Evolutionary conservation across 2,797 vertebrate species (phyloP), one percentile per base, ranked within the genome.

Genomic region (Coregonus suidteri): DNA sequence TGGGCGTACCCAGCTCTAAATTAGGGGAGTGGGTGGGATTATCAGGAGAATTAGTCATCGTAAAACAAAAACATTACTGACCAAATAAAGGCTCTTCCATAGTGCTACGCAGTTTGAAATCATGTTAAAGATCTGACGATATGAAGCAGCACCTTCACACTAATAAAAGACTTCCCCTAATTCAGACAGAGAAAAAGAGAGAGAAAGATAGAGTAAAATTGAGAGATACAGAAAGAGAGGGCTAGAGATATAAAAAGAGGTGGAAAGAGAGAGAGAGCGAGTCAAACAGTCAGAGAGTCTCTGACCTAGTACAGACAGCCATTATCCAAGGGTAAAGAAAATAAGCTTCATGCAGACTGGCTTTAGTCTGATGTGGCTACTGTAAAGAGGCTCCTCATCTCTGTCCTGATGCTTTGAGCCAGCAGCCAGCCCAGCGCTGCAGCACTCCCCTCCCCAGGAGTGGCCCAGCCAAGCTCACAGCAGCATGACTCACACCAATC

Each of bases 401-500:
- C 41, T 41, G 37, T 56, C 52, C 71, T 34, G 51, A 53, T 35
- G 51, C 52, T 73, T 11, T 5, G 25, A 51, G 14, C 35, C 35
- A 62, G 25, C 70, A 15, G n/a, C 70, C 20, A 5, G 6, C 25
- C 37, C 68, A 9, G 35, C 18, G 5, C 51, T 54, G 4, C 31
- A 67, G 31, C 16, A 67, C 64, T 51, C 71, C 25, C 31, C 15
- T 30, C 71, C 75, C 74, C 47, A 62, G 52, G 71, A 73, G 30
- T 54, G 52, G 71, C 51, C 52, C 71, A 16, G 51, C 25, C 4
- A 30, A 54, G 71, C 62, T 75, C 75, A 76, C 41, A 66, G 34
- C 77, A 69, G 56, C 73, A 78, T 51, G 70, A 79, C 70, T 56
- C 53, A 51, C 69, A 47, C 31, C 76, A 66, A 64, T 73, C 66